phyloP scores from a whole-genome alignment of 2,888 invertebrate genomes.

The Plebejus anna region DNA sequence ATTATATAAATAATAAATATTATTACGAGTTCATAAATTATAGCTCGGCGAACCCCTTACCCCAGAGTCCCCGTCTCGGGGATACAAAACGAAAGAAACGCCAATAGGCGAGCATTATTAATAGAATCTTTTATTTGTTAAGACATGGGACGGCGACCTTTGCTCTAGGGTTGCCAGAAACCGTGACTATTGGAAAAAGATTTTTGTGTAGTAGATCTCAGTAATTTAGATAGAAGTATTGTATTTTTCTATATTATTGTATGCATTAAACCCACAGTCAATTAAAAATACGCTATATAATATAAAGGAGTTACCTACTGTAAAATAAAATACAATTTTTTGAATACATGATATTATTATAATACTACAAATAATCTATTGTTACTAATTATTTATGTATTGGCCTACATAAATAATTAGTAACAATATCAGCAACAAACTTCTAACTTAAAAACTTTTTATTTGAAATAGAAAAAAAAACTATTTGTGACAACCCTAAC shows the following conservation, averaged over 20 bases:
- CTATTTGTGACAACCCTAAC: conserved; percentile 32
- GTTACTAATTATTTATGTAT: no score
- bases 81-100: conserved; percentile 35
- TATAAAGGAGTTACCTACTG: no score
- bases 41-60: conserved; percentile 35
- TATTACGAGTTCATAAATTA: conserved; percentile 43
- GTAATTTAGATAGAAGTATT: no score
- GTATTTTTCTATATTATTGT: no score
- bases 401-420: not conserved
- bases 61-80: conserved; percentile 36
- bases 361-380: no score
- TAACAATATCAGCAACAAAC: not conserved
- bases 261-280: no score
- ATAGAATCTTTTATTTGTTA: conserved; percentile 41
- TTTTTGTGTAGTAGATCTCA: not conserved
- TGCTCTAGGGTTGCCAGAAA: conserved; percentile 34
- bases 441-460: not conserved
- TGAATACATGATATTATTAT: no score
- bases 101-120: conserved; percentile 43
- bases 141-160: conserved; percentile 37
- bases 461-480: not conserved
- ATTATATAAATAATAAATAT: conserved; percentile 46
- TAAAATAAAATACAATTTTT: no score
- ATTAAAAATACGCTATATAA: no score
- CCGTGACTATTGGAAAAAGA: not conserved